A percentile compares a stretch with the other conserved stretches of the same genome.
These are phyloP conservation scores for Cladopsammia gracilis DNA, from an alignment of 64 coral and sea anemone species.

Conservation along the genomic window DNA sequence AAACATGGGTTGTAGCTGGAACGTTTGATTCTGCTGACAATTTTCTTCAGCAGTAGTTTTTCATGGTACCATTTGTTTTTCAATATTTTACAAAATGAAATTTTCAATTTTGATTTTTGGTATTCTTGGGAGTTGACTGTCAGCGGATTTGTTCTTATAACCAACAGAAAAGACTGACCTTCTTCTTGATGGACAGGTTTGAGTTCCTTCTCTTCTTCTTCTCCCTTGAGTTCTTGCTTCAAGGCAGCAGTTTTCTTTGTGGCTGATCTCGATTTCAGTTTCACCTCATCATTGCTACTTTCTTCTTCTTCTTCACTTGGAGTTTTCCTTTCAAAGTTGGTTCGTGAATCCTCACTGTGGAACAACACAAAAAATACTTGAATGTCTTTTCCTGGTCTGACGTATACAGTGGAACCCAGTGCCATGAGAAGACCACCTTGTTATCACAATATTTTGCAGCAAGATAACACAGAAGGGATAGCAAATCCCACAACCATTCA, in stretches of 20 bases:
- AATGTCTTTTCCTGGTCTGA: neutral
- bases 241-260: neutral
- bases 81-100: too few relatives aligned
- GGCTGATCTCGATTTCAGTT: neutral
- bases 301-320: slow-evolving; percentile 14
- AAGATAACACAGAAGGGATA: too few relatives aligned
- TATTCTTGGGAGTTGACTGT: too few relatives aligned
- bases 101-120: too few relatives aligned
- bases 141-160: too few relatives aligned
- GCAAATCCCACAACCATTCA: too few relatives aligned
- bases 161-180: neutral
- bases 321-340: neutral
- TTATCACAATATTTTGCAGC: too few relatives aligned
- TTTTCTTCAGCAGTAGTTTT: too few relatives aligned
- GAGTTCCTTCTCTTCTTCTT: neutral
- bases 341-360: neutral
- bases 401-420: neutral
- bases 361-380: neutral
- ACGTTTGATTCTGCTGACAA: too few relatives aligned
- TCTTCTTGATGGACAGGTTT: neutral
- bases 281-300: slow-evolving; percentile 27
- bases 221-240: neutral
- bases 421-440: too few relatives aligned
- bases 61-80: too few relatives aligned
- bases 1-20: too few relatives aligned